Evolutionary conservation across 2,113 vertebrate genomes (phyloP), one percentile per base, ranked within the genome.

Genomic region (Notarius lentiginosus): DNA sequence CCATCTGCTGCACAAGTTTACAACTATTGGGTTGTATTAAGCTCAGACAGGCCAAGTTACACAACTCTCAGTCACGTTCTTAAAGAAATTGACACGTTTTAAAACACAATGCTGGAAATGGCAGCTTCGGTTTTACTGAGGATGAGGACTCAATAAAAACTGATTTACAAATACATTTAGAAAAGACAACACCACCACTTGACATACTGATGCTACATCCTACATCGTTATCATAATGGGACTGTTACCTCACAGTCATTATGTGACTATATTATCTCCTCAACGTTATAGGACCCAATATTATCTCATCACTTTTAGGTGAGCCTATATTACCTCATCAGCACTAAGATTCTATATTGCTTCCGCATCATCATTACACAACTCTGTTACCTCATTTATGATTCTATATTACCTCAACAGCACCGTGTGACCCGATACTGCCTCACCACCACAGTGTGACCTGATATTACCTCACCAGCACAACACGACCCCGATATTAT

Each of bases 11-110:
- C 51, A 79, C 84, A 79, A 34, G 65, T 89, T 83, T 86, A 63
- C 80, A 88, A 79, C 60, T n/a, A 88, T 83, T 76, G 24, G 81
- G 24, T 79, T 22, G 73, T 58, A 49, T 88, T 86, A 51, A 82
- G 30, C 75, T 75, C 77, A 53, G 24, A 55, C 24, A 20, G 53
- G n/a, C 51, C 15, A 5, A 55, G 77, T 34, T 79, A 11, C 55
- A 58, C 53, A 56, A 79, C 77, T 79, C 76, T 56, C 73, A 6
- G 53, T 30, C 76, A 58, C 30, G 27, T 79, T 27, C 24, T 1
- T 77, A 15, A 55, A 77, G 51, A 27, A 77, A 55, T 2, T 34
- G 18, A 63, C 6, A 34, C 63, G n/a, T 79, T 77, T 82, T 63
- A 17, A 81, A 84, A 53, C 15, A 72, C 63, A 55, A 41, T 63